Base-by-base conservation (phyloP, 2,113 vertebrate genomes). In the Lichenostomus cassidix region DNA sequence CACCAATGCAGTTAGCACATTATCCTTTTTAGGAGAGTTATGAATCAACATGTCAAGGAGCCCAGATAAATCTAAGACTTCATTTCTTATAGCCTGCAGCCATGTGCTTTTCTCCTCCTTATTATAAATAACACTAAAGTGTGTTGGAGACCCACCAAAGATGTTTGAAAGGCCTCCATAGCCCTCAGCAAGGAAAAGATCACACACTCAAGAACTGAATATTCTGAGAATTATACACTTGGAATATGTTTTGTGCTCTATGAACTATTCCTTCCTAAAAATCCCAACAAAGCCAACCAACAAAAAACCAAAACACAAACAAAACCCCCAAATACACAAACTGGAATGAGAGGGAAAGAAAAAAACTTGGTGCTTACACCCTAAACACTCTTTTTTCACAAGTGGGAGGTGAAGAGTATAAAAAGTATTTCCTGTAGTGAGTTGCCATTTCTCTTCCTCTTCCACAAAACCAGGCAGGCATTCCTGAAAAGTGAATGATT, bases 101-200 rank as follows among this genome's bases (percentile, higher is more conserved):
- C n/a, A 29, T 55, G 41, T 58, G 78, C 37, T 11, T 25, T 82
- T 67, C 53, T 62, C 14, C 22, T 62, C 20, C 86, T 75, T 75
- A 71, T 84, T 90, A 79, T 65, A 91, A 92, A 83, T 91, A 94
- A 79, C 41, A 42, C 22, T 56, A 27, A 83, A 91, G 5, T 46
- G 33, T 79, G 53, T 53, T 90, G 79, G 33, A 49, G 41, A 85
- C 55, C 22, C 49, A 56, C 13, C 49, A 80, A 85, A 73, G 71
- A 59, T 44, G 15, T 69, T 73, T 65, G 58, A 83, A 83, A 95
- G 24, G 63, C 46, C 37, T 73, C 15, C 23, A 1, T 52, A 85
- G 75, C 95, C 75, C 35, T 53, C 35, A 94, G 70, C 78, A 76
- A 95, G 67, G 70, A 80, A 87, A 94, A 73, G 15, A 64, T 79